Evolutionary conservation across 2,797 vertebrate genomes (phyloP), one percentile per base, ranked within the genome.

Genomic region (Scomberomorus guttatus): DNA sequence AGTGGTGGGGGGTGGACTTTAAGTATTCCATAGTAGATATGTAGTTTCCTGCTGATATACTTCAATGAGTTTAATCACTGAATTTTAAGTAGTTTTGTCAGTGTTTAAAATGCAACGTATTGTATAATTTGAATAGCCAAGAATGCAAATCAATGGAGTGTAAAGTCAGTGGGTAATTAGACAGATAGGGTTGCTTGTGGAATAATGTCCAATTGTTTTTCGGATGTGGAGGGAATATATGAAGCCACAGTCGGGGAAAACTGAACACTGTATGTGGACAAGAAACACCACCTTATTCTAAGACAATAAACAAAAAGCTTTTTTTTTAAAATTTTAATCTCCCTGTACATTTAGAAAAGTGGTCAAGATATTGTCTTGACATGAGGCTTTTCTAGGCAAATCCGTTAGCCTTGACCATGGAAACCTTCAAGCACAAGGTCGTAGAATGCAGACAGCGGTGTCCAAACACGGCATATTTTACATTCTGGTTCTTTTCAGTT

Each of bases 101-200:
- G 94, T 94, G 95, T 96, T 98, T 96, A 96, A 96, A 96, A 96
- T 96, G 96, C 96, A 96, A 94, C 94, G 95, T 93, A 95, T 96
- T 96, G 95, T 96, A 90, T 96, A 96, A 97, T 97, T 97, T 96
- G 96, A 96, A 93, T 84, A 93, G 92, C 94, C 91, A 93, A 93
- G 92, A 90, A 96, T 93, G 95, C 96, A 97, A 97, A 97, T 97
- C 97, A 97, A 92, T 96, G 91, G 93, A 90, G 93, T 90, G 93
- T 90, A 95, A 94, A 96, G 96, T 94, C 93, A 92, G 93, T 84
- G 48, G 93, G 94, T 95, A 96, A 96, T 96, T 95, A 95, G 94
- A 95, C 87, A 87, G 95, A 92, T 93, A 91, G 90, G 87, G 91
- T 89, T 89, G 90, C 94, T 92, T 66, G 83, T 76, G 93, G 91